Base-by-base conservation (phyloP, 2,797 vertebrate genomes). In the Pipistrellus pipistrellus region DNA sequence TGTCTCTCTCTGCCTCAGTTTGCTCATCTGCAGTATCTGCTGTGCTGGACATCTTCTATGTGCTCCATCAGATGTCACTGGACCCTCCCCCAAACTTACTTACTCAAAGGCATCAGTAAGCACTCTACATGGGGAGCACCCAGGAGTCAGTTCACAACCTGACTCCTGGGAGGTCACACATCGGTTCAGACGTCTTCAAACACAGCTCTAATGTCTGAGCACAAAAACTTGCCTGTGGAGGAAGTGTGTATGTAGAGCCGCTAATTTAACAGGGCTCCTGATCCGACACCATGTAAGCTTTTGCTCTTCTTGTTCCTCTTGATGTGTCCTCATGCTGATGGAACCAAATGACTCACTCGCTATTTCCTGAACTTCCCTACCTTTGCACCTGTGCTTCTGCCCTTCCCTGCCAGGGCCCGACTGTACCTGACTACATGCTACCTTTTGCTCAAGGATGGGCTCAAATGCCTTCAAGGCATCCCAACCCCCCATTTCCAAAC, bases 31-130 rank as follows among this genome's bases (percentile, higher is more conserved):
- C 6, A 27, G 6, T 10, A 48, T 51, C n/a, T 30, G 21, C 48
- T 32, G 17, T 8, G 18, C 73, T 6, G 11, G 85, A 30, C 14
- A 75, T 27, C 25, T 12, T 86, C n/a, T 7, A 0, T 17, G 51
- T 25, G 9, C 27, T 46, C 53, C 1, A 0, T 6, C 14, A 55
- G 48, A 46, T 32, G 17, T 59, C 2, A 0, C 23, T 77, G 20
- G 23, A 12, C 32, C 13, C 8, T 48, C 44, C n/a, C 18, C 4
- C 6, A 13, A 8, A 30, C 32, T 30, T 80, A 32, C 21, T 44
- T n/a, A n/a, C 41, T 18, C 0, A 13, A n/a, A n/a, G 62, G 53
- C 64, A 85, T 44, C 32, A n/a, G 2, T 2, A 69, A 17, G 2
- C 25, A 51, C 38, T 46, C 53, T 46, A n/a, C 2, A 6, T 32